A percentile compares a stretch with the other conserved stretches of the same genome.
These are phyloP conservation scores for Nomada goodeniana DNA, from an alignment of 2,888 invertebrate species.

Conservation along the genomic window DNA sequence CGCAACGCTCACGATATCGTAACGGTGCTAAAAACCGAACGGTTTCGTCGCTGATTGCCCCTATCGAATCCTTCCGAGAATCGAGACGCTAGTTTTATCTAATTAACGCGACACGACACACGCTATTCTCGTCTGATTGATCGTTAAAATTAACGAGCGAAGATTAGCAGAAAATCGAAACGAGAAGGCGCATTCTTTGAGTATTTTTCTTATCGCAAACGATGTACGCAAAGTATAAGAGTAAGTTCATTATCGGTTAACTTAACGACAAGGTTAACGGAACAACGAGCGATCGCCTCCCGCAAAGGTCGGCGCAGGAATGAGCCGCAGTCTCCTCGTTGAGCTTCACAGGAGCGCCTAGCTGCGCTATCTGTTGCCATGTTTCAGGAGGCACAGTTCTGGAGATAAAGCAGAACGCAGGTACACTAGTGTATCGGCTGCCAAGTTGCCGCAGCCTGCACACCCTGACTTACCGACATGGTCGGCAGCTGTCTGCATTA, in stretches of 20 bases:
- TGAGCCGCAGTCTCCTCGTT: too few relatives aligned
- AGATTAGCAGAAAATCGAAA: constrained; percentile 62
- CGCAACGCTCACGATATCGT: constrained; percentile 59
- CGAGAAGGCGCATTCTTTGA: neutral
- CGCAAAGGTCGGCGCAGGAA: too few relatives aligned
- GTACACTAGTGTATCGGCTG: neutral
- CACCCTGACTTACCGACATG: neutral
- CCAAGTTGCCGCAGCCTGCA: neutral
- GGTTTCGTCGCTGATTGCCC: constrained; percentile 62
- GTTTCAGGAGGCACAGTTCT: too few relatives aligned
- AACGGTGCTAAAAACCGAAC: constrained; percentile 45
- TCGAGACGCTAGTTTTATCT: constrained; percentile 70
- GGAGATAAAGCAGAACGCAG: neutral
- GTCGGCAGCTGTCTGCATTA: neutral
- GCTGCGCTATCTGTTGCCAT: too few relatives aligned
- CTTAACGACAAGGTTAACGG: too few relatives aligned
- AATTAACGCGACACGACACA: constrained; percentile 70
- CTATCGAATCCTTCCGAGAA: constrained; percentile 74
- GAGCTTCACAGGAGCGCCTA: neutral
- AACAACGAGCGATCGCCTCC: too few relatives aligned
- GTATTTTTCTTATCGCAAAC: neutral
- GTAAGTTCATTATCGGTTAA: neutral
- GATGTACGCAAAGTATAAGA: neutral
- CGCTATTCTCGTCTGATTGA: constrained; percentile 41
- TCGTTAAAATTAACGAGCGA: constrained; percentile 76